These are phyloP conservation scores for Coenobita brevimanus DNA, from an alignment of 1,140 invertebrate genomes.

Conservation along the genomic window DNA sequence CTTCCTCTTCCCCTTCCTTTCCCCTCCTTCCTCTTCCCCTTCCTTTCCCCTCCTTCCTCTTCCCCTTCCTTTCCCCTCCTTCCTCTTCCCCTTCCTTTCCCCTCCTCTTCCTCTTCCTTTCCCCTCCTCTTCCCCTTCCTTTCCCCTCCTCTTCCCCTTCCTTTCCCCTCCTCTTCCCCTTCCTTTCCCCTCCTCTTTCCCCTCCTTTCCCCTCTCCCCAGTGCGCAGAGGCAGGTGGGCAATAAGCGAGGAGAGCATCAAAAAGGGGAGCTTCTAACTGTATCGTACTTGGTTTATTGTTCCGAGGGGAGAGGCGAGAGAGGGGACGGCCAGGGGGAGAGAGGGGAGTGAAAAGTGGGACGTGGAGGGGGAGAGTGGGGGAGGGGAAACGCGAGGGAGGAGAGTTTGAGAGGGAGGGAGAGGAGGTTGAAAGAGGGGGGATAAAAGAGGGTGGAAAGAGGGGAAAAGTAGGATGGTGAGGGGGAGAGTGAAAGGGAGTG, in stretches of 20 bases:
- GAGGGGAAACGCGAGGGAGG: neutral
- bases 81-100: neutral
- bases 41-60: neutral
- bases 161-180: neutral
- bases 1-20: neutral
- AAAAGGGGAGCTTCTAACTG: slow-evolving; percentile 40
- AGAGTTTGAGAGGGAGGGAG: neutral
- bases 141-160: neutral
- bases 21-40: neutral
- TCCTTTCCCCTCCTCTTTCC: neutral
- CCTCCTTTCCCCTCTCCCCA: neutral
- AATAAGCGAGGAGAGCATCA: slow-evolving; percentile 34
- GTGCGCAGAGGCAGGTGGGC: too few species aligned
- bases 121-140: neutral
- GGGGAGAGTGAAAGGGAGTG: neutral
- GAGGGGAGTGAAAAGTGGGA: neutral
- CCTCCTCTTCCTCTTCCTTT: neutral
- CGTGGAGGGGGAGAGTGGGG: neutral
- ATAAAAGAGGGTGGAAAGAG: neutral
- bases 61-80: neutral
- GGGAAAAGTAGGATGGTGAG: neutral
- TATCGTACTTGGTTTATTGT: slow-evolving; percentile 51
- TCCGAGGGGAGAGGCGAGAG: slow-evolving; percentile 35
- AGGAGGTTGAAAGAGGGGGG: neutral
- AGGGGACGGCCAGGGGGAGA: neutral